These are phyloP conservation scores for Pardosa pseudoannulata DNA, from an alignment of 2,888 invertebrate species.

Conservation along the genomic window DNA sequence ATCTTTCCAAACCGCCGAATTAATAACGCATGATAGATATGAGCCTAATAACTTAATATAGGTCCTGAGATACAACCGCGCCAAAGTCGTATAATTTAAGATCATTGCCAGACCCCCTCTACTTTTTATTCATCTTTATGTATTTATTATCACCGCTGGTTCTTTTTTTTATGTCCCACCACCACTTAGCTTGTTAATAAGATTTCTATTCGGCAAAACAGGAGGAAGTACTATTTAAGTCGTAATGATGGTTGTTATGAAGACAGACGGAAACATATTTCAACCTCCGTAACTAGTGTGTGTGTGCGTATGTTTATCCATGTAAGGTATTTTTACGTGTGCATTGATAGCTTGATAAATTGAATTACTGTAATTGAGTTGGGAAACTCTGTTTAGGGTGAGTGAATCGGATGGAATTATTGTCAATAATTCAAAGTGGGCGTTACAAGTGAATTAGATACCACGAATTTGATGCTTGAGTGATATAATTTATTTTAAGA, in stretches of 20 bases:
- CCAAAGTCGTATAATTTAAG: constrained; percentile 53
- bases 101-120: background rate
- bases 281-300: constrained; percentile 21
- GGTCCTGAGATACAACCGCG: constrained; percentile 31
- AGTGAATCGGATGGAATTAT: background rate
- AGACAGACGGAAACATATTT: constrained; percentile 52
- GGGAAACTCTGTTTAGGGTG: background rate
- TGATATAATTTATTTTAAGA: background rate
- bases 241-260: constrained; percentile 61
- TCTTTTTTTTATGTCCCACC: constrained; percentile 3
- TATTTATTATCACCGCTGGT: background rate
- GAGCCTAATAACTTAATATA: constrained; percentile 70
- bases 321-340: constrained; percentile 19
- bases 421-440: background rate
- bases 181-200: constrained; percentile 37
- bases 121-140: background rate
- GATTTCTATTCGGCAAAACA: constrained; percentile 65
- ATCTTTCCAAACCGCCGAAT: constrained; percentile 41
- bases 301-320: constrained; percentile 11
- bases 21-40: constrained; percentile 69
- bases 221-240: constrained; percentile 56
- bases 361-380: constrained; percentile 62
- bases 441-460: background rate
- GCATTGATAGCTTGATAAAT: constrained; percentile 57
- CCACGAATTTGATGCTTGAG: background rate